A percentile compares a stretch with the other conserved stretches of the same genome.
Evolutionary conservation across 2,888 invertebrate species (phyloP).

Genomic region (Eupithecia vulgata): DNA sequence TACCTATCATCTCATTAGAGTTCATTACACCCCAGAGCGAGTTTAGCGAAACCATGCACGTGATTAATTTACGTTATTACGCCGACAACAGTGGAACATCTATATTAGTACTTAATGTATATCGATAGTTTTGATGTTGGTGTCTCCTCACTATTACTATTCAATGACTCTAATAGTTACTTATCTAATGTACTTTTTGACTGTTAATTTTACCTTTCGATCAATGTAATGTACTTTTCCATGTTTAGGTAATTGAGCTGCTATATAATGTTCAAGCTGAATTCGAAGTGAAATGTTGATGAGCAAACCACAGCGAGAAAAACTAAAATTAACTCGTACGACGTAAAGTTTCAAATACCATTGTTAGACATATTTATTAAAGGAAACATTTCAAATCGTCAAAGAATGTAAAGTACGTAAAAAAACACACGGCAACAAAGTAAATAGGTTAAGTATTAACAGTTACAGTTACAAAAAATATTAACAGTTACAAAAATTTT

Average conservation of each 20-base stretch:
- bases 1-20: constrained; percentile 58
- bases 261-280: too few relatives aligned
- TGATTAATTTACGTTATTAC: constrained; percentile 28
- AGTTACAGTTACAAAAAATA: too few relatives aligned
- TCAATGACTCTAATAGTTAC: neutral
- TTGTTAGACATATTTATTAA: too few relatives aligned
- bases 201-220: neutral
- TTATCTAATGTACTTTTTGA: neutral
- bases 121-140: neutral
- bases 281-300: neutral
- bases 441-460: too few relatives aligned
- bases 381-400: too few relatives aligned
- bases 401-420: too few relatives aligned
- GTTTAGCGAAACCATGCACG: constrained; percentile 35
- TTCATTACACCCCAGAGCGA: constrained; percentile 50
- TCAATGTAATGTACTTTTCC: neutral
- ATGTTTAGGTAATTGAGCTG: neutral
- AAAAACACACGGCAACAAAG: too few relatives aligned
- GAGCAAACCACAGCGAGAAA: too few relatives aligned
- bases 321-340: neutral
- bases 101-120: neutral
- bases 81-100: neutral
- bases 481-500: too few relatives aligned
- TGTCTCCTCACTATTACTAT: neutral
- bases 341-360: too few relatives aligned